Percentiles rank a stretch among this genome's conserved stretches.
phyloP scores from a whole-genome alignment of 2,888 invertebrate species.

The Tetragonisca angustula region DNA sequence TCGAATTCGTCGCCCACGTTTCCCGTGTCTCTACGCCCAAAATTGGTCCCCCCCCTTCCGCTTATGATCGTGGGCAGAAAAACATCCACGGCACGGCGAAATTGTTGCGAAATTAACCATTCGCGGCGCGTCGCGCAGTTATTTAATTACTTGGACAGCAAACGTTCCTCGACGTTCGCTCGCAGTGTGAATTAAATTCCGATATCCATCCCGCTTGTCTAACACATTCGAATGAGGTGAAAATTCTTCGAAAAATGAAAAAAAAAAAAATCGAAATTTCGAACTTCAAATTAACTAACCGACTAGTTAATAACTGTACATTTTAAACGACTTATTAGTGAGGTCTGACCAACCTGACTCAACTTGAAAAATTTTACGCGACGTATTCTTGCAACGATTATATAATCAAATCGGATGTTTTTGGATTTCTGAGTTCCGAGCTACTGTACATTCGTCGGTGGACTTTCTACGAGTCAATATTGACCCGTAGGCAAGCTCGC shows the following conservation, averaged over 20 bases:
- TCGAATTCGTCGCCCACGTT: conserved; percentile 32
- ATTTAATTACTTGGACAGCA: conserved; percentile 8
- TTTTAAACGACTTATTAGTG: too few relatives aligned
- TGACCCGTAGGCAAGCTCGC: neutral
- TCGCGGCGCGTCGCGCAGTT: neutral
- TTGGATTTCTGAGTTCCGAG: neutral
- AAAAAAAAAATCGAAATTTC: neutral
- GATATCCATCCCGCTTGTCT: neutral
- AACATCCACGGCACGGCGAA: neutral
- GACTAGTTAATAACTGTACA: neutral
- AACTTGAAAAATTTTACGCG: too few relatives aligned
- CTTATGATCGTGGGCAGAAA: neutral
- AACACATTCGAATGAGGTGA: neutral
- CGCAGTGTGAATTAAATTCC: neutral
- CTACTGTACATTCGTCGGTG: neutral
- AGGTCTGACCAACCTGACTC: too few relatives aligned
- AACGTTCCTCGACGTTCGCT: neutral
- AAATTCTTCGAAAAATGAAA: too few relatives aligned
- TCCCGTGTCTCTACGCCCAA: conserved; percentile 30
- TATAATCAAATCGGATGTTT: neutral
- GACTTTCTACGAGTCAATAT: neutral
- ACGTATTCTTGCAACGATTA: too few relatives aligned
- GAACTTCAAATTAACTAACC: neutral
- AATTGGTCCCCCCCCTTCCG: neutral
- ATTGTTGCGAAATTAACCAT: conserved; percentile 17